These are phyloP conservation scores for Indicator maculatus DNA, from an alignment of 2,113 vertebrate species.

Conservation along the genomic window DNA sequence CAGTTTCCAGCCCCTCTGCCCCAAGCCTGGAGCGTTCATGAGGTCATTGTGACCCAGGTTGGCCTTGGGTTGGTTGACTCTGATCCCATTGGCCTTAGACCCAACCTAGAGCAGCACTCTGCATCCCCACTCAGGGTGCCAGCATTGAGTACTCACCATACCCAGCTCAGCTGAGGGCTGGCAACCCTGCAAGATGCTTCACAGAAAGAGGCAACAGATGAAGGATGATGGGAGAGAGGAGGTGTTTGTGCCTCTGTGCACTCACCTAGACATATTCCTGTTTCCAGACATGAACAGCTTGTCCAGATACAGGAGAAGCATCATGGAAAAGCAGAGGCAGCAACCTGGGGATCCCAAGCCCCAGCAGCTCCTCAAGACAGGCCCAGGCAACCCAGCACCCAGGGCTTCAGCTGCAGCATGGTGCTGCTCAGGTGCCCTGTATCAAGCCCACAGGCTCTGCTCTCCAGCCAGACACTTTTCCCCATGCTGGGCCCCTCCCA, in stretches of 20 bases:
- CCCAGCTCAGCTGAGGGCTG: neutral
- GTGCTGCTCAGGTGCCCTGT: neutral
- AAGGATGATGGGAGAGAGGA: neutral
- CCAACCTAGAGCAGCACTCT: neutral
- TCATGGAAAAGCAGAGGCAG: neutral
- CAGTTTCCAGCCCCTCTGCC: too few relatives aligned
- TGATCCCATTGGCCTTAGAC: too few relatives aligned
- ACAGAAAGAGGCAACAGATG: neutral
- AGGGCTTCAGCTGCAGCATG: neutral
- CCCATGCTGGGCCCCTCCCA: accelerated
- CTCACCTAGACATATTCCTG: accelerated
- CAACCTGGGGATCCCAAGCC: neutral
- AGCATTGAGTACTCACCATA: neutral
- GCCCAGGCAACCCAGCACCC: neutral
- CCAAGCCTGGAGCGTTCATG: too few relatives aligned
- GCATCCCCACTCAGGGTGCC: neutral
- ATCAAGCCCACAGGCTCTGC: neutral
- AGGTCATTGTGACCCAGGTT: too few relatives aligned
- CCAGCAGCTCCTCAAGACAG: neutral
- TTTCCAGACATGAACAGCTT: neutral
- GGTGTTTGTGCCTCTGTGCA: neutral
- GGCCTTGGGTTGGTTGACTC: too few relatives aligned
- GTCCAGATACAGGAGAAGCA: neutral
- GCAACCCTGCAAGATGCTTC: neutral
- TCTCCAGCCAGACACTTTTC: neutral